Conservation (phyloP, 2,888 invertebrate genomes). For the Entomobrya multifasciata region DNA sequence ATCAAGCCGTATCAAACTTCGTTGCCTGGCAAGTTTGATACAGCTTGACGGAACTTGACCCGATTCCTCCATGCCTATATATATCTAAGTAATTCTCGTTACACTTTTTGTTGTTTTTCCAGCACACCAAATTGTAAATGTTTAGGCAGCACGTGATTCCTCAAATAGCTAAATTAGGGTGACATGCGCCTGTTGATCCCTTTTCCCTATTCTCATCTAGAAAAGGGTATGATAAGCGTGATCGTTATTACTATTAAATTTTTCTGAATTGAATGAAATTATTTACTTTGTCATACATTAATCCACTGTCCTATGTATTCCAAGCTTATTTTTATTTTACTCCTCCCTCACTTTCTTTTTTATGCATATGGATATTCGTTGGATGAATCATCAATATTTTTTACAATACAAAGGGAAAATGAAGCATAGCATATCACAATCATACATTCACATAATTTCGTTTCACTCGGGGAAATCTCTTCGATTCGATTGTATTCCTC, state of each 20-base stretch:
- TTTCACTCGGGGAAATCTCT: constrained; percentile 19
- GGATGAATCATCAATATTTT: constrained; percentile 30
- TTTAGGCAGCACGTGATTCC: constrained; percentile 38
- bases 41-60: too few species aligned
- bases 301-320: constrained; percentile 2
- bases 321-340: neutral
- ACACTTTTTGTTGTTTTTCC: neutral
- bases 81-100: neutral
- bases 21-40: too few species aligned
- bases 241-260: constrained; percentile 59
- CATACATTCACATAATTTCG: constrained; percentile 12
- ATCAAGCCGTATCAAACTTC: too few species aligned
- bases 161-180: constrained; percentile 51
- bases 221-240: constrained; percentile 49
- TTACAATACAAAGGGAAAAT: neutral
- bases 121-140: neutral
- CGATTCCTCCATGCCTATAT: too few species aligned
- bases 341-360: neutral
- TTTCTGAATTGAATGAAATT: constrained; percentile 47
- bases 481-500: constrained; percentile 5
- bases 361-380: neutral
- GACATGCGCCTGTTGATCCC: constrained; percentile 72
- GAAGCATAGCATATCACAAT: neutral
- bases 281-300: constrained; percentile 29
- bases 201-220: neutral